These are phyloP conservation scores for Hyles euphorbiae DNA, from an alignment of 1,140 invertebrate species.

Conservation along the genomic window DNA sequence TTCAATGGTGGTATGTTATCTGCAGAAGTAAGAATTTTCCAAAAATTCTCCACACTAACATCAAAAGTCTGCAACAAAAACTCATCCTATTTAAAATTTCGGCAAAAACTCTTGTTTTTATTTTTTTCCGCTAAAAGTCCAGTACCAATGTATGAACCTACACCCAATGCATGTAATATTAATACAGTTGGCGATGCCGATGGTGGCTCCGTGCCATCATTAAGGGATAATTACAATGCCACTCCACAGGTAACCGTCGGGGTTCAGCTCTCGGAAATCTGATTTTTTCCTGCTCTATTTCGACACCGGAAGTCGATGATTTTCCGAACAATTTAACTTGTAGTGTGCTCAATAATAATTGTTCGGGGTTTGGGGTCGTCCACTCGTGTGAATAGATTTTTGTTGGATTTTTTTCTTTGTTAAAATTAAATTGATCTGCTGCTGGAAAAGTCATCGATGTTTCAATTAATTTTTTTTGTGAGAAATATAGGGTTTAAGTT, in stretches of 20 bases:
- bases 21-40: no score
- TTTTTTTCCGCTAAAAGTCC: neutral
- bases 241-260: constrained; percentile 58
- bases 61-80: neutral
- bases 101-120: no score
- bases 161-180: constrained; percentile 63
- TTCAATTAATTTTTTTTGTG: no score
- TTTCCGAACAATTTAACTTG: constrained; percentile 1
- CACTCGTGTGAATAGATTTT: no score
- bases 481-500: no score
- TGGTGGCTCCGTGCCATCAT: constrained; percentile 61
- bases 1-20: no score
- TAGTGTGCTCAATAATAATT: neutral
- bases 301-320: neutral
- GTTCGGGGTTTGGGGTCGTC: neutral
- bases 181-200: constrained; percentile 55
- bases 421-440: no score
- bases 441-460: no score
- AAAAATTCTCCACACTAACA: neutral
- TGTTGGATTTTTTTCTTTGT: no score
- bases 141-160: constrained; percentile 31
- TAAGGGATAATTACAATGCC: constrained; percentile 68
- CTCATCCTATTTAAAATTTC: neutral
- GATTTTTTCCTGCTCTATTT: constrained; percentile 40
- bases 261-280: constrained; percentile 62